phyloP scores from a whole-genome alignment of 2,113 vertebrate genomes.

The Odontesthes bonariensis region DNA sequence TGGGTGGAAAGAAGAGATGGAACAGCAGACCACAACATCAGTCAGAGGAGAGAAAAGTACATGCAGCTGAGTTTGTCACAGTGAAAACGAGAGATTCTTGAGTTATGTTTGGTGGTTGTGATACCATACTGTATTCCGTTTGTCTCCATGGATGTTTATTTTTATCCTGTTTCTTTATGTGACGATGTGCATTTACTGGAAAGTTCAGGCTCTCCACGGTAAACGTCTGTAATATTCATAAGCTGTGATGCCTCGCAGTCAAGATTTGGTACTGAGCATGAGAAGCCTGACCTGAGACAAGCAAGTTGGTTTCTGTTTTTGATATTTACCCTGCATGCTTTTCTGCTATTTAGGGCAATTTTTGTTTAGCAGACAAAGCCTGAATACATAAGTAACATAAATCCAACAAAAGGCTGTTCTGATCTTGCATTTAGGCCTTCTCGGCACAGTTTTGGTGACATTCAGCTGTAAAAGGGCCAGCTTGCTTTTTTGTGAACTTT shows the following conservation, averaged over 20 bases:
- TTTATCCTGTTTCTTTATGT: neutral
- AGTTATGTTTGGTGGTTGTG: neutral
- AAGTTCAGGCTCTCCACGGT: neutral
- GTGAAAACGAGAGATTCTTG: neutral
- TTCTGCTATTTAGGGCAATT: neutral
- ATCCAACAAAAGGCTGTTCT: neutral
- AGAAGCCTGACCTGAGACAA: neutral
- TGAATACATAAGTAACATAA: neutral
- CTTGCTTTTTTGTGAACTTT: neutral
- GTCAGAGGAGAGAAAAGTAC: neutral
- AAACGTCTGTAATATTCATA: neutral
- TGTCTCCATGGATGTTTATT: neutral
- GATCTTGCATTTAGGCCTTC: neutral
- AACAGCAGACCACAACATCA: neutral
- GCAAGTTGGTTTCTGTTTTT: neutral
- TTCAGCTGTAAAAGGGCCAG: neutral
- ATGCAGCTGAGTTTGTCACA: neutral
- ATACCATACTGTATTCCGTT: neutral
- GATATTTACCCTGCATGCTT: neutral
- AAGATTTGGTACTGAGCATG: neutral
- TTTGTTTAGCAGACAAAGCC: neutral
- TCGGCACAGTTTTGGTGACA: neutral
- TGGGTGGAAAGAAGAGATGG: constrained; percentile 10
- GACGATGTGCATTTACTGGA: neutral
- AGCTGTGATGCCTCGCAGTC: neutral